A percentile compares a stretch with the other conserved stretches of the same genome.
Conservation (phyloP, 2,888 invertebrate genomes). For the Melanostoma scalare region DNA sequence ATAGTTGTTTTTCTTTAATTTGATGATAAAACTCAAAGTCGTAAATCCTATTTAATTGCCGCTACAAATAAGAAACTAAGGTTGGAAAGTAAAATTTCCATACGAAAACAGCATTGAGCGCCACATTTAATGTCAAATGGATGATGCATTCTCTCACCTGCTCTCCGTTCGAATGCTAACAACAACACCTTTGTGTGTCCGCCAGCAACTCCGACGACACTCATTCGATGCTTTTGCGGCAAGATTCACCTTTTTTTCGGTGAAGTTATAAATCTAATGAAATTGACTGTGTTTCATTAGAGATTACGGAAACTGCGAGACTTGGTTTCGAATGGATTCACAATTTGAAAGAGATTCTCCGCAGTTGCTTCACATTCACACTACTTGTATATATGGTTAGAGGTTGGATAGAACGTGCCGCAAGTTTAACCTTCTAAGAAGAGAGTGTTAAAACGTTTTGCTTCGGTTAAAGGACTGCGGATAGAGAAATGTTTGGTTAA, state of each 20-base stretch:
- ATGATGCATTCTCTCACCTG: conserved; percentile 68
- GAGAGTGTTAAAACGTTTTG: conserved; percentile 53
- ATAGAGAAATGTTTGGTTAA: too few species aligned
- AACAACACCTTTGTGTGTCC: conserved; percentile 56
- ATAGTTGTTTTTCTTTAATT: conserved; percentile 45
- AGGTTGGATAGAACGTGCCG: conserved; percentile 24
- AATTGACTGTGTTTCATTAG: conserved; percentile 60
- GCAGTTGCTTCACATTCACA: conserved; percentile 2
- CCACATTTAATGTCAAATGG: conserved; percentile 62
- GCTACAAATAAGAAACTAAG: conserved; percentile 56
- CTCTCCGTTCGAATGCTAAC: conserved; percentile 22
- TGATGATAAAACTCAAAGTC: conserved; percentile 57
- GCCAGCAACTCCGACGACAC: conserved; percentile 27
- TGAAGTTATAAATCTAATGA: conserved; percentile 58
- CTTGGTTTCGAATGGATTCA: conserved; percentile 5
- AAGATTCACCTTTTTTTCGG: conserved; percentile 47
- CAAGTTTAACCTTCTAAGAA: conserved; percentile 17
- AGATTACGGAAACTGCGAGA: conserved; percentile 35
- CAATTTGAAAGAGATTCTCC: conserved; percentile 9
- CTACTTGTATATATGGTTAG: conserved; percentile 29
- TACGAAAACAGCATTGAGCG: conserved; percentile 63
- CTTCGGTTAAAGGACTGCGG: conserved; percentile 17
- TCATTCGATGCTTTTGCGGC: conserved; percentile 20
- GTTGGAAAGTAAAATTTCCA: conserved; percentile 62
- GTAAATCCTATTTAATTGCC: conserved; percentile 61